Conservation (phyloP, 1,140 invertebrate genomes). For the Trichonephila clavata region DNA sequence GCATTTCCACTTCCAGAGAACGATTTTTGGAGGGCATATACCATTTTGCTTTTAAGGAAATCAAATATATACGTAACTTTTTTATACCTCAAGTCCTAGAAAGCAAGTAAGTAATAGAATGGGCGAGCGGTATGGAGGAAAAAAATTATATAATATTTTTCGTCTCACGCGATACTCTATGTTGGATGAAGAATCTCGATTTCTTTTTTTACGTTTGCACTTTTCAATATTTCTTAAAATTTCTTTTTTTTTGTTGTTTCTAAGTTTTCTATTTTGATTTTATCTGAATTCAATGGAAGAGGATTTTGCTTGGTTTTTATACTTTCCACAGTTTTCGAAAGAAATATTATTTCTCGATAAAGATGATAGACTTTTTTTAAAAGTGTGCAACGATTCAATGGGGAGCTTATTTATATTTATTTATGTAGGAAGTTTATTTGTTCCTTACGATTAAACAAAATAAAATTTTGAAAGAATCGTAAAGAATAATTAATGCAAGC, state of each 20-base stretch:
- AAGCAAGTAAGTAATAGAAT: conserved; percentile 69
- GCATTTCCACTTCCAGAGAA: background rate
- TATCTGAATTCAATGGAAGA: conserved; percentile 72
- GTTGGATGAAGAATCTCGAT: conserved; percentile 1
- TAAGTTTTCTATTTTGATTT: conserved; percentile 70
- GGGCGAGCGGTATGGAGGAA: background rate
- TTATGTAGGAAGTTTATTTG: no score
- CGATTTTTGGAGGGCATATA: background rate
- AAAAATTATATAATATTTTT: conserved; percentile 40
- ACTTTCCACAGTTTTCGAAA: conserved; percentile 27
- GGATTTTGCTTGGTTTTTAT: conserved; percentile 36
- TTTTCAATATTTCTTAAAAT: conserved; percentile 69
- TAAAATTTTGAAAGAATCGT: no score
- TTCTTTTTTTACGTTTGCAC: conserved; percentile 27
- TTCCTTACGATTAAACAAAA: no score
- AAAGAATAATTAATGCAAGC: no score
- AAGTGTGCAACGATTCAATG: background rate
- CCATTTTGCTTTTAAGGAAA: conserved; percentile 45
- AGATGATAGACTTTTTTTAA: background rate
- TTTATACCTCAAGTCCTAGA: conserved; percentile 15
- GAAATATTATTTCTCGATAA: conserved; percentile 24
- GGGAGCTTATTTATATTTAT: background rate
- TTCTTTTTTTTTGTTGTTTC: conserved; percentile 9
- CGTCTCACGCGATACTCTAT: conserved; percentile 53
- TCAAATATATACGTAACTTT: conserved; percentile 29